These are phyloP conservation scores for Electrophaes corylata DNA, from an alignment of 2,888 invertebrate genomes.

Conservation along the genomic window DNA sequence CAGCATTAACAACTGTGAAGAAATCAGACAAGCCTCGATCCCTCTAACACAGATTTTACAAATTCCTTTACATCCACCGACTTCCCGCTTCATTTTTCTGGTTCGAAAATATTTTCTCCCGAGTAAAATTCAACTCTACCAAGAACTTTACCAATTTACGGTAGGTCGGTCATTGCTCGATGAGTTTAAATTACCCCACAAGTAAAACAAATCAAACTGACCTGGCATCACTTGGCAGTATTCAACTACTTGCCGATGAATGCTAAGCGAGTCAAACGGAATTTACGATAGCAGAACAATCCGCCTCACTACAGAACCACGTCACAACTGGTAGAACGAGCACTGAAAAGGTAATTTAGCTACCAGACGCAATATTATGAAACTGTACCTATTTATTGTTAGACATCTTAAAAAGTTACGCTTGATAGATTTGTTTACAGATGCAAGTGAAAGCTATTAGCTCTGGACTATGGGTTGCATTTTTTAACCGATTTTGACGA, in stretches of 20 bases:
- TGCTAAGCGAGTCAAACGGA: background rate
- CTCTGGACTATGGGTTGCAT: too few species aligned
- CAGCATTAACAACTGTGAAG: too few species aligned
- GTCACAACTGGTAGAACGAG: background rate
- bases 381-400: background rate
- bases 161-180: background rate
- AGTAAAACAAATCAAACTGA: background rate
- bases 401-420: background rate
- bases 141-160: background rate
- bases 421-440: background rate
- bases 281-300: background rate
- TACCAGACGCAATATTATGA: background rate
- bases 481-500: too few species aligned
- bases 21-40: too few species aligned
- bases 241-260: background rate
- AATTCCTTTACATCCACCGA: too few species aligned
- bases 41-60: too few species aligned
- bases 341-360: background rate
- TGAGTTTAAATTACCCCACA: background rate
- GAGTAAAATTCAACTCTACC: background rate
- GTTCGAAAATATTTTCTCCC: too few species aligned
- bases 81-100: too few species aligned
- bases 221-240: slow-evolving; percentile 1
- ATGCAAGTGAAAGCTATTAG: too few species aligned
- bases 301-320: background rate